Base-by-base conservation (phyloP, 30 jellyfish, hydroid and myxozoan species). In the Turritopsis dohrnii region DNA sequence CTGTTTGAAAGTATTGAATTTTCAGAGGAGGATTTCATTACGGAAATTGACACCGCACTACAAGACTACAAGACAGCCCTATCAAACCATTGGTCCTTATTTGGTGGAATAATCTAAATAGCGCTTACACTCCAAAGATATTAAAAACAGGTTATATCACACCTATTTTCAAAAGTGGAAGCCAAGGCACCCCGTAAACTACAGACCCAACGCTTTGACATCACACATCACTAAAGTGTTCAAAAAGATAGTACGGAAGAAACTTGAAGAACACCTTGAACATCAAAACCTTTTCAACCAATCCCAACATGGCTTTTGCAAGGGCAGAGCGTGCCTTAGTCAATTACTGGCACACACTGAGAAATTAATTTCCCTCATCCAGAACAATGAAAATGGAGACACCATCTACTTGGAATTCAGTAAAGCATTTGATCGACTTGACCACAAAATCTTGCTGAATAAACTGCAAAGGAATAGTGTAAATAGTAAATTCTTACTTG, bases 141-240 rank as follows among this genome's bases (percentile, higher is more conserved):
- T 28, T 65, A 0, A 22, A 65, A 17, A 9, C 87, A 18, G 28
- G 87, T 0, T 19, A 21, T 0, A 29, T 81, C 16, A 65, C 85
- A 25, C 20, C 0, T 20, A 0, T 0, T 17, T 31, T 81, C 20
- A 81, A 53, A 65, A 1, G 16, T 65, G 73, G 81, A n/a, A 16
- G 27, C 66, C 24, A 23, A n/a, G n/a, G n/a, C n/a, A n/a, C n/a
- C n/a, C 86, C 0, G 71, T 19, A 19, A 81, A 81, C 84, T 81
- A 81, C 84, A 22, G 85, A 0, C 88, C 86, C 0, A 84, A 53
- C 16, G 86, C 85, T 16, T 66, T 81, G 19, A 81, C 85, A 29
- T 81, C 85, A n/a, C 84, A 53, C 60, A 28, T 66, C 18, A 81
- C 65, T 4, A 81, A 81, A 65, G 66, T 65, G 9, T 81, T 65